A percentile compares a stretch with the other conserved stretches of the same genome.
Evolutionary conservation across 1,140 invertebrate genomes (phyloP).

Genomic region (Trypoxylus dichotomus): DNA sequence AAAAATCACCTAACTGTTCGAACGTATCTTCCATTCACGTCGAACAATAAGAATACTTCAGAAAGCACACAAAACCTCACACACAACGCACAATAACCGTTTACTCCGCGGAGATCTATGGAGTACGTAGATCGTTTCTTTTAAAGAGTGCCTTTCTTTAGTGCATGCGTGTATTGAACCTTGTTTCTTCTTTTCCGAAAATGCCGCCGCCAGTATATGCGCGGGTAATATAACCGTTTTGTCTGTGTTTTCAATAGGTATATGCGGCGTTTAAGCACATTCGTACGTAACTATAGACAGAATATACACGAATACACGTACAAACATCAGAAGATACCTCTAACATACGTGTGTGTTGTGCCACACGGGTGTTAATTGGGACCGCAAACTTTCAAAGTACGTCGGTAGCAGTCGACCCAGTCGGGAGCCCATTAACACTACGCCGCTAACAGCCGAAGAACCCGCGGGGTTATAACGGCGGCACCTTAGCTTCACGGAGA

Average conservation of each 20-base stretch:
- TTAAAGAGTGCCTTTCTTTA: not conserved
- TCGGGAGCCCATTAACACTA: conserved; percentile 24
- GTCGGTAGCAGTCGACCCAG: conserved; percentile 19
- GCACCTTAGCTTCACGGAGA: conserved; percentile 20
- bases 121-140: not conserved
- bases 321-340: conserved; percentile 8
- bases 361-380: conserved; percentile 22
- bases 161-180: not conserved
- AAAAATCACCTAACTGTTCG: conserved; percentile 3
- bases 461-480: conserved; percentile 9
- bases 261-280: not conserved
- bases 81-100: conserved; percentile 16
- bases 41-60: conserved; percentile 8
- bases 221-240: not conserved
- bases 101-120: not conserved
- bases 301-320: not conserved
- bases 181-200: conserved; percentile 16
- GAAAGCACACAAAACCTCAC: conserved; percentile 2
- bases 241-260: conserved; percentile 6
- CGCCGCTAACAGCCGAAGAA: conserved; percentile 23
- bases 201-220: not conserved
- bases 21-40: not conserved
- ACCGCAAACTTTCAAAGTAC: conserved; percentile 13
- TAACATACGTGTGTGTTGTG: not conserved
- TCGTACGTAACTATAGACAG: not conserved